Percentiles rank a stretch among this genome's conserved stretches.
phyloP scores from a whole-genome alignment of 1,140 invertebrate species.

The Ectropis grisescens region DNA sequence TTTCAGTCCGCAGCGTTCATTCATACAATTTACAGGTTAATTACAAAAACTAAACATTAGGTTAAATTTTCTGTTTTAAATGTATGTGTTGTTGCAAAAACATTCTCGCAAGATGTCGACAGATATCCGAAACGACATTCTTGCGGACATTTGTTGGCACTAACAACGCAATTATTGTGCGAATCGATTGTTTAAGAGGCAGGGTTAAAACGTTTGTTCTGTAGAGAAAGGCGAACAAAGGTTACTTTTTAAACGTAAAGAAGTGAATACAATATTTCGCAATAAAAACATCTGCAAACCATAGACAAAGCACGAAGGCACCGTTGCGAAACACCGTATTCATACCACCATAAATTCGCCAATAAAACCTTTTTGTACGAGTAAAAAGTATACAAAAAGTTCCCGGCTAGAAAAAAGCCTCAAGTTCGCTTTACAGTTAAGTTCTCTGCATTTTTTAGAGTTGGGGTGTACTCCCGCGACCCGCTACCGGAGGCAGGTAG shows the following conservation, averaged over 20 bases:
- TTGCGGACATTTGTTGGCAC: constrained; percentile 7
- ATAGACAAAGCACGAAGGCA: constrained; percentile 32
- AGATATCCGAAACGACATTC: constrained; percentile 6
- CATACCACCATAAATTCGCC: constrained; percentile 36
- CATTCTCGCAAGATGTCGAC: no score
- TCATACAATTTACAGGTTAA: no score
- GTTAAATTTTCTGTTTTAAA: no score
- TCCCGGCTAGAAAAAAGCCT: constrained; percentile 29
- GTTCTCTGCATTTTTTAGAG: constrained; percentile 28
- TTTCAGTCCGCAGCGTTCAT: no score
- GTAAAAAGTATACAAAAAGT: constrained; percentile 43
- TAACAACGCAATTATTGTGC: background rate
- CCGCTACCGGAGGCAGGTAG: constrained; percentile 52
- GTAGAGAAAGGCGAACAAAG: constrained; percentile 19
- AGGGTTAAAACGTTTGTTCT: constrained; percentile 20
- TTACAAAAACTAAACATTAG: no score
- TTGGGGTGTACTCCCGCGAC: constrained; percentile 40
- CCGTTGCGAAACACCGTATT: constrained; percentile 42
- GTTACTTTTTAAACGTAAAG: constrained; percentile 8
- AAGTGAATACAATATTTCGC: constrained; percentile 4
- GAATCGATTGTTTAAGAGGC: constrained; percentile 21
- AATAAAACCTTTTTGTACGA: constrained; percentile 26
- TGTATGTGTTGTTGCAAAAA: no score
- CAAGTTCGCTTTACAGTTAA: constrained; percentile 41
- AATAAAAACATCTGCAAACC: constrained; percentile 33